Conservation (phyloP, 1,140 invertebrate species). For the Caerostris extrusa region DNA sequence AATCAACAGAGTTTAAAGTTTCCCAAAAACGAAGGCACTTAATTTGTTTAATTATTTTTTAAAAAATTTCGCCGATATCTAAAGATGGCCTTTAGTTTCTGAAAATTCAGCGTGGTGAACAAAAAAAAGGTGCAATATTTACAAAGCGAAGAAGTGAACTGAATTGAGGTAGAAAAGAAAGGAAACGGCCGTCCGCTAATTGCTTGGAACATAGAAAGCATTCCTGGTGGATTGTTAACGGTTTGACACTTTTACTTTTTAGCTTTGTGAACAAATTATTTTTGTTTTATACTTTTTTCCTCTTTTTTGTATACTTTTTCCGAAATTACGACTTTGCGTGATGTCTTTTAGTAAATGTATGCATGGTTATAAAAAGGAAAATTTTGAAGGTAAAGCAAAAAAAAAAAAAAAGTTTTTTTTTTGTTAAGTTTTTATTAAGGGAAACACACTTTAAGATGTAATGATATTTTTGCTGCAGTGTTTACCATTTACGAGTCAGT, state of each 20-base stretch:
- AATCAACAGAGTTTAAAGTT: no score
- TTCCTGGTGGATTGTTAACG: not conserved
- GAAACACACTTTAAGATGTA: slow-evolving; percentile 10
- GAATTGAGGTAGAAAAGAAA: slow-evolving; percentile 4
- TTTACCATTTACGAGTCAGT: slow-evolving; percentile 24
- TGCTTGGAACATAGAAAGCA: not conserved
- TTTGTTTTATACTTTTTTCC: not conserved
- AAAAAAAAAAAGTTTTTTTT: not conserved
- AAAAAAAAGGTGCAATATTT: no score
- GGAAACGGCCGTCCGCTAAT: slow-evolving; percentile 2
- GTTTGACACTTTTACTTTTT: slow-evolving; percentile 27
- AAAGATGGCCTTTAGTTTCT: not conserved
- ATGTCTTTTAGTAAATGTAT: slow-evolving; percentile 22
- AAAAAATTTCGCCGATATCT: slow-evolving; percentile 30
- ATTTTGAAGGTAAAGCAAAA: not conserved
- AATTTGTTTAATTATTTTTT: no score
- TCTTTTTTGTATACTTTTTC: not conserved
- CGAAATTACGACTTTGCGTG: slow-evolving; percentile 8
- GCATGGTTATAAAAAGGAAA: not conserved
- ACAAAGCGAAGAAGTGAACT: slow-evolving; percentile 17
- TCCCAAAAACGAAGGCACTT: no score
- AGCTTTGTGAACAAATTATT: slow-evolving; percentile 6
- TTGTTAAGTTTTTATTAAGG: not conserved
- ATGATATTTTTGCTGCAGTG: slow-evolving; percentile 13
- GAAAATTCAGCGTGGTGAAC: no score